These are phyloP conservation scores for Ispidina lecontei DNA, from an alignment of 2,797 vertebrate species.

Conservation along the genomic window DNA sequence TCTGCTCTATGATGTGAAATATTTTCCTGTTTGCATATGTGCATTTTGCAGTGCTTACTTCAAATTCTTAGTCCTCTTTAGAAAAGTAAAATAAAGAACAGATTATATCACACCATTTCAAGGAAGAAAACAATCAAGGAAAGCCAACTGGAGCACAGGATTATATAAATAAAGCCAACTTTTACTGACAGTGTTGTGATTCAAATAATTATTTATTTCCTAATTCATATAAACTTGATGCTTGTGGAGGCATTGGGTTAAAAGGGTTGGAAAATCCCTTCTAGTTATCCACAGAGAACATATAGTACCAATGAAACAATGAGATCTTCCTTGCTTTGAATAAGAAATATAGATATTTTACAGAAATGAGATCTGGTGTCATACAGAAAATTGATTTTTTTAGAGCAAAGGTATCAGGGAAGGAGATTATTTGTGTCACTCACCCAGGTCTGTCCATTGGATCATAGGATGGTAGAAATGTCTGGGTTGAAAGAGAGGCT, in stretches of 20 bases:
- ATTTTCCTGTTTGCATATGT: not conserved
- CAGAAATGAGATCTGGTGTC: not conserved
- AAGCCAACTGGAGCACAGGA: not conserved
- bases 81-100: not conserved
- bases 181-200: conserved; percentile 40
- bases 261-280: conserved; percentile 24
- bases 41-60: not conserved
- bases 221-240: conserved; percentile 55
- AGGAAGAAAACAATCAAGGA: conserved; percentile 10
- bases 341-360: conserved; percentile 27
- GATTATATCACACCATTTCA: conserved; percentile 8
- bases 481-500: not conserved
- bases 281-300: conserved; percentile 31
- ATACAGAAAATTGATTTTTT: not conserved
- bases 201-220: conserved; percentile 57
- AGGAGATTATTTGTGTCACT: not conserved
- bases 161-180: conserved; percentile 46
- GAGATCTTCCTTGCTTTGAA: not conserved
- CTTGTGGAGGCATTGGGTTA: conserved; percentile 14
- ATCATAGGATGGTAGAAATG: not conserved
- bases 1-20: not conserved
- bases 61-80: not conserved
- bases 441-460: not conserved
- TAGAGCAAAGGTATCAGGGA: not conserved
- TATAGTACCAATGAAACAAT: not conserved